Percentiles rank a stretch among this genome's conserved stretches.
These are phyloP conservation scores for Etia nguti DNA, from an alignment of 2,113 vertebrate species.

Conservation along the genomic window DNA sequence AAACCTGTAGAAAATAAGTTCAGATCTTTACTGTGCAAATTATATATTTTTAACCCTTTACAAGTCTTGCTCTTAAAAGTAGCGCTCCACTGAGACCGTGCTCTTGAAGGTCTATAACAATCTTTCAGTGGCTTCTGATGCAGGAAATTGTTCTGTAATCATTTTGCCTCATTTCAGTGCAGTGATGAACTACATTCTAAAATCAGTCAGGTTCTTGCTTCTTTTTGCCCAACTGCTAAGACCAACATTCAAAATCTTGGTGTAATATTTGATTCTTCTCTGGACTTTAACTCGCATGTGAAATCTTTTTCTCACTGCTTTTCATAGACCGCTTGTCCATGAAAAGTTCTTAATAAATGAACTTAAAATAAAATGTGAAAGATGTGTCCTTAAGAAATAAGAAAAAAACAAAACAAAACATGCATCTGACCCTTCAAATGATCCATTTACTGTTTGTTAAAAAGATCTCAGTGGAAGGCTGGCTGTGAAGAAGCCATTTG, in stretches of 20 bases:
- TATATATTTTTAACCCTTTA: not conserved
- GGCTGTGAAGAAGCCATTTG: not conserved
- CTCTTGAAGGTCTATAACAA: not conserved
- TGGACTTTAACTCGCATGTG: not conserved
- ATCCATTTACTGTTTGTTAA: not conserved
- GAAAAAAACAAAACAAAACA: not conserved
- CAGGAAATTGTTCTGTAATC: not conserved
- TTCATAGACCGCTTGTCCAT: fast-evolving
- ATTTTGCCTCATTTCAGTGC: not conserved
- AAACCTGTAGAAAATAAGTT: not conserved
- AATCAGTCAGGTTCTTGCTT: not conserved
- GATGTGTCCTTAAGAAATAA: not conserved
- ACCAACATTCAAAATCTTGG: too few relatives aligned
- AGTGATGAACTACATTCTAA: not conserved
- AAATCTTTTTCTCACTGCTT: not conserved
- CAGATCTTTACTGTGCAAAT: not conserved
- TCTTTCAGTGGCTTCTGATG: not conserved
- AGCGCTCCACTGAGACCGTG: fast-evolving
- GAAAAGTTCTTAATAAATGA: not conserved
- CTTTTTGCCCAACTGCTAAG: not conserved
- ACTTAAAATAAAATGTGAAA: not conserved
- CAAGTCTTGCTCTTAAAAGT: not conserved
- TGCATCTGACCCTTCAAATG: not conserved
- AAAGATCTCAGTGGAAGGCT: not conserved
- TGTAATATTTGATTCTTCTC: too few relatives aligned